Percentiles rank a stretch among this genome's conserved stretches.
phyloP scores from a whole-genome alignment of 2,797 vertebrate genomes.

The Sebastes iracundus region DNA sequence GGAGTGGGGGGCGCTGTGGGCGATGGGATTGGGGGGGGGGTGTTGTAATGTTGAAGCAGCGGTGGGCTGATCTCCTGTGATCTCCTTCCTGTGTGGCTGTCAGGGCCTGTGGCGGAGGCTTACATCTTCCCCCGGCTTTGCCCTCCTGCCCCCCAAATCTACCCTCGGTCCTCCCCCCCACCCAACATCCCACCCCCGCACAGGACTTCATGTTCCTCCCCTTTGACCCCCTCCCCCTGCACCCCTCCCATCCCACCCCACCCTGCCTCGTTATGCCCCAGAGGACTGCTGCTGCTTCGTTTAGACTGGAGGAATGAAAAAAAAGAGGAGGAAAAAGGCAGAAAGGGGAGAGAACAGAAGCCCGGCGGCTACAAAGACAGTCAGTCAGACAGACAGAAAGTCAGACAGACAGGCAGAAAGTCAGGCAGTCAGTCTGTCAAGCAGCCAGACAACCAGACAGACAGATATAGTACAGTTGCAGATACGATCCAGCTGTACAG shows the following conservation, averaged over 20 bases:
- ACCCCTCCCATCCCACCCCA: slow-evolving; percentile 42
- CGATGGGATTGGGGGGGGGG: slow-evolving; percentile 26
- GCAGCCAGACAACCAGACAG: neutral
- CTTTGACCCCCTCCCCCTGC: slow-evolving; percentile 64
- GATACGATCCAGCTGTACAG: slow-evolving; percentile 48
- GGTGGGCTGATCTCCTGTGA: slow-evolving; percentile 78
- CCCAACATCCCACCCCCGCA: slow-evolving; percentile 71
- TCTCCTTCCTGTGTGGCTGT: slow-evolving; percentile 85
- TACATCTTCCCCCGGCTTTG: slow-evolving; percentile 76
- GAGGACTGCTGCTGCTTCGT: slow-evolving; percentile 30
- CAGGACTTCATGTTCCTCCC: slow-evolving; percentile 74
- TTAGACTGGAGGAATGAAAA: slow-evolving; percentile 45
- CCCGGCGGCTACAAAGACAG: slow-evolving; percentile 21
- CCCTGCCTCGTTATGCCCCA: slow-evolving; percentile 44
- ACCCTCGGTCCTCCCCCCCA: slow-evolving; percentile 34
- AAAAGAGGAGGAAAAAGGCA: neutral
- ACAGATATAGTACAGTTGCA: slow-evolving; percentile 25
- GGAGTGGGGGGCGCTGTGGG: slow-evolving; percentile 28
- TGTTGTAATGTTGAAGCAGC: slow-evolving; percentile 58
- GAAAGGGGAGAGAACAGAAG: slow-evolving; percentile 12
- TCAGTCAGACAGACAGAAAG: slow-evolving; percentile 8
- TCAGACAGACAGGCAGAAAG: neutral
- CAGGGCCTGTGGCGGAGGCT: slow-evolving; percentile 78
- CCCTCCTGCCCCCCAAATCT: slow-evolving; percentile 65
- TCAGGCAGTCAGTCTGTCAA: neutral